Base-by-base conservation (phyloP, 1,140 invertebrate species). In the Tachypleus tridentatus region DNA sequence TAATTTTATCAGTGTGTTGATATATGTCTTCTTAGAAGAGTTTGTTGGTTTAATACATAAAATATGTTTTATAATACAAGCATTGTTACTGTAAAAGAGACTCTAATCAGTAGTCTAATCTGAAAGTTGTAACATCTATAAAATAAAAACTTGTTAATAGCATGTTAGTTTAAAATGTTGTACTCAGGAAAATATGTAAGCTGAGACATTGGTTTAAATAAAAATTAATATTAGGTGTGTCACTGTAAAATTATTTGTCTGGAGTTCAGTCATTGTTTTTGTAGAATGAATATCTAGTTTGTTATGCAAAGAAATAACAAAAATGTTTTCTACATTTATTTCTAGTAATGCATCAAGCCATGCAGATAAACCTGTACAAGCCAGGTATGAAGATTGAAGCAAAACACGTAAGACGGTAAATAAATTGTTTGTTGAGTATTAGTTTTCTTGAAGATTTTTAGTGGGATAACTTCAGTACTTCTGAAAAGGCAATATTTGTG, bases 361-460 rank as follows among this genome's bases (percentile, higher is more conserved):
- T 79, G 49, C 78, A 85, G 73, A 87, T 87, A 53, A 89, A 86
- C 72, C 84, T 92, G 80, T 80, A 87, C 60, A 91, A 92, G 72
- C 88, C 91, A 59, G 91, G 90, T 6, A 95, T 94, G 90, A 85
- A 85, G 70, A 88, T 97, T 49, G 93, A 96, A 80, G 82, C 83
- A 49, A 80, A 79, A 66, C 80, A 85, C 73, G 80, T 83, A 0
- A 78, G 76, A 70, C 75, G 77, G 75, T 79, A 75, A 74, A 74
- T 60, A 53, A 50, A 4, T 64, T 0, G 8, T 11, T 59, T 61
- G 29, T 47, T 4, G 65, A 50, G 61, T 58, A 62, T 65, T 63
- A 60, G 11, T 64, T 62, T 61, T 49, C 63, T 64, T 58, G 57
- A 47, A n/a, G 11, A 49, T 58, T 47, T 8, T 56, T 29, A 58